A percentile compares a stretch with the other conserved stretches of the same genome.
Evolutionary conservation across 2,113 vertebrate genomes (phyloP).

Genomic region (Catharus bicknelli): DNA sequence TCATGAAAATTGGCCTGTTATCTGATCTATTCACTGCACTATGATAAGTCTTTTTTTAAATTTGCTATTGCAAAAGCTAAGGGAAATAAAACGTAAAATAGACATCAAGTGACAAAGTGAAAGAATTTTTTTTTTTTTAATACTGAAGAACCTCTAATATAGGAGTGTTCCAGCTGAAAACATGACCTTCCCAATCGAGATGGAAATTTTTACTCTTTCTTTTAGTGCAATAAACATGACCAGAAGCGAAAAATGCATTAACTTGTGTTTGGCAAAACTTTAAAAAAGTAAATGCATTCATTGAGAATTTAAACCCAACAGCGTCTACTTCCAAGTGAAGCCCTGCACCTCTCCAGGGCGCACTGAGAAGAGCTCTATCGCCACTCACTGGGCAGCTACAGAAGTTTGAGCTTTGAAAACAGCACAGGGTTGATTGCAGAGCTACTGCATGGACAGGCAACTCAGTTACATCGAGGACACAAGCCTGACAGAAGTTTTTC

Average conservation of each 20-base stretch:
- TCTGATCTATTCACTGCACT: background rate
- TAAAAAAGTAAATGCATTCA: background rate
- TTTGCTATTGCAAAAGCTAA: background rate
- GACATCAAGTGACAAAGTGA: background rate
- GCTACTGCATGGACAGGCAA: fast-evolving
- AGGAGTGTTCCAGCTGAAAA: background rate
- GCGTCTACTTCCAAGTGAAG: background rate
- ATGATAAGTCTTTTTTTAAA: background rate
- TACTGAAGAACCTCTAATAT: background rate
- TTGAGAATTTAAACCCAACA: fast-evolving
- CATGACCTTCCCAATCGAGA: background rate
- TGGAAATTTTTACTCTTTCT: background rate
- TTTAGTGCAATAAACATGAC: background rate
- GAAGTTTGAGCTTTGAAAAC: background rate
- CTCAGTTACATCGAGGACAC: fast-evolving
- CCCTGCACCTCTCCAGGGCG: no score
- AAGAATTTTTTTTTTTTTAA: background rate
- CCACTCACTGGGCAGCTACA: slow-evolving; percentile 40
- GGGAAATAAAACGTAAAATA: background rate
- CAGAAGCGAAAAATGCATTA: fast-evolving
- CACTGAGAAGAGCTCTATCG: background rate
- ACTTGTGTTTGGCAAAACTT: background rate
- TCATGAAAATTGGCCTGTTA: background rate
- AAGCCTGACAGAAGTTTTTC: background rate
- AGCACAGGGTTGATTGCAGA: fast-evolving